Percentiles rank a stretch among this genome's conserved stretches.
phyloP scores from a whole-genome alignment of 2,888 invertebrate species.

The Leptopilina syphax region DNA sequence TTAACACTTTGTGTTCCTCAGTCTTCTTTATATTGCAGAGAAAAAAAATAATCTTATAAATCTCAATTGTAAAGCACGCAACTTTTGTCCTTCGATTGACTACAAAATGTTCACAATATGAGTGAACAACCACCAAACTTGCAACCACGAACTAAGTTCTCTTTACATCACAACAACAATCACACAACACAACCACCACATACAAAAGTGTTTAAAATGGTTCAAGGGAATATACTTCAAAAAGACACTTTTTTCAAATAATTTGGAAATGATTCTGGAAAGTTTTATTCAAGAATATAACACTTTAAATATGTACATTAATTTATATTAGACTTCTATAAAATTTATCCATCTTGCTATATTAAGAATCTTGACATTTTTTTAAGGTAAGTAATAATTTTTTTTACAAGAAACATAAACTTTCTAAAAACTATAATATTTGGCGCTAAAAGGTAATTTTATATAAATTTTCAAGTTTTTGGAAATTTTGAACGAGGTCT shows the following conservation, averaged over 20 bases:
- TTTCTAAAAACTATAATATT: background rate
- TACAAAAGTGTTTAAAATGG: background rate
- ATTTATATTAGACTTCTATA: background rate
- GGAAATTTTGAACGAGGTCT: background rate
- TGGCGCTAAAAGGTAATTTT: constrained; percentile 17
- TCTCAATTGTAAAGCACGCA: constrained; percentile 7
- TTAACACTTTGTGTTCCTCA: background rate
- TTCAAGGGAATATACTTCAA: background rate
- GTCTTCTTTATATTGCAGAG: constrained; percentile 8
- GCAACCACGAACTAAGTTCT: background rate
- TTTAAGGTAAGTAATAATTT: background rate
- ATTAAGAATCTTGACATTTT: background rate
- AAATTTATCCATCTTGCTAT: background rate
- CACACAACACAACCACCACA: background rate
- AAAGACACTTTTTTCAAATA: background rate
- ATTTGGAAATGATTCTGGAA: background rate
- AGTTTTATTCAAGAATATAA: background rate
- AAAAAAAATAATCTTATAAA: background rate
- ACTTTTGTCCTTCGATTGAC: background rate
- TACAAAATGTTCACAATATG: background rate
- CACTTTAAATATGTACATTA: background rate
- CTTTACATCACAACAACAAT: background rate
- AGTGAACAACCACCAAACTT: background rate
- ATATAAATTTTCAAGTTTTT: background rate
- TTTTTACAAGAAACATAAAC: background rate